Base-by-base conservation (phyloP, 2,113 vertebrate genomes). In the Rhizomys pruinosus region DNA sequence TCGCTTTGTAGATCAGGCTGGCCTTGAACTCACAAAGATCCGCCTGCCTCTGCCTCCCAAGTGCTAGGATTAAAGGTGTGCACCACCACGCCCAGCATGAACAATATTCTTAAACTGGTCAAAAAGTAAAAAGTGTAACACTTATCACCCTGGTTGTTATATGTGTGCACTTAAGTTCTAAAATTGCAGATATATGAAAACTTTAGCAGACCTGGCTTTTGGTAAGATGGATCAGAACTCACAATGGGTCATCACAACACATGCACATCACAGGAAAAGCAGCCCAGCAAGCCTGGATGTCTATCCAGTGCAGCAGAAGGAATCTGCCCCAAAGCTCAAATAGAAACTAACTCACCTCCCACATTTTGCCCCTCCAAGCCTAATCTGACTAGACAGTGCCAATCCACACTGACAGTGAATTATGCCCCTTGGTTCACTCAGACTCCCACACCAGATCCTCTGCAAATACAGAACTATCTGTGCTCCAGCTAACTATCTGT, bases 171-270 rank as follows among this genome's bases (percentile, higher is more conserved):
- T 37, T n/a, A 71, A 71, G 37, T 71, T n/a, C 22, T 71, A 7
- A 37, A 37, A 37, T 71, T 71, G 69, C 69, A 37, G 68, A 37
- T 20, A 52, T 52, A 52, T 52, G 47, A 52, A 52, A 39, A 10
- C n/a, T 71, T 39, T 22, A 71, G 69, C 19, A 20, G n/a, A 71
- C 19, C 19, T 22, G 69, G 19, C 69, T 39, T 37, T 69, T n/a
- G n/a, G 10, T 10, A 19, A 77, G 52, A 57, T 29, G 37, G 34
- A 17, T 8, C 29, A 55, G 27, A 37, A 66, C 29, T 61, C 17
- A 39, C 34, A 68, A 32, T 34, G 37, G 32, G 17, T 74, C 57
- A 23, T 22, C 27, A 39, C 0, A 0, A 1, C 4, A 39, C 2
- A 8, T 52, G 19, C 39, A 82, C 15, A 15, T 63, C n/a, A 47